These are phyloP conservation scores for Erpobdella octoculata DNA, from an alignment of 2,888 invertebrate species.

Conservation along the genomic window DNA sequence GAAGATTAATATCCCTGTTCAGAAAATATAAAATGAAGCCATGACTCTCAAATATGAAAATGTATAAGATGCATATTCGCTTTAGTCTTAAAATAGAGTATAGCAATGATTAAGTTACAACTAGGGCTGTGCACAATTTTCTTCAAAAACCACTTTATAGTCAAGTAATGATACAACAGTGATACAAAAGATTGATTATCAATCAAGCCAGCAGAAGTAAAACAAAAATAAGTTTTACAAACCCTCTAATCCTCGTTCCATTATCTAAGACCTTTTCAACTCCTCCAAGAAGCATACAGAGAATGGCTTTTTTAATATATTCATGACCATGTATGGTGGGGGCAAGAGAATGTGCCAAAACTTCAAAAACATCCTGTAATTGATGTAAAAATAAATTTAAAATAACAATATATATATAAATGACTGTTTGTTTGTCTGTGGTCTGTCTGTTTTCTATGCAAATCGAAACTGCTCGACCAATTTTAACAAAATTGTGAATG, in stretches of 20 bases:
- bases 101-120: no score
- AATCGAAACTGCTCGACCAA: no score
- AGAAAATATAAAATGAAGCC: no score
- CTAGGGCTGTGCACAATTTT: neutral
- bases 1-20: constrained; percentile 68
- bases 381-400: neutral
- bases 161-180: no score
- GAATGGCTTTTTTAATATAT: constrained; percentile 87
- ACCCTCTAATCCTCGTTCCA: constrained; percentile 55
- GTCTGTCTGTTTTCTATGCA: no score
- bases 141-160: no score
- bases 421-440: no score
- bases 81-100: no score
- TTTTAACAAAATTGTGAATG: no score
- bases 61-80: no score
- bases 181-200: neutral
- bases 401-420: no score
- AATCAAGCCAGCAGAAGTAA: neutral
- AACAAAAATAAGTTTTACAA: constrained; percentile 39
- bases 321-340: constrained; percentile 96
- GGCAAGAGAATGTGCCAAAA: constrained; percentile 81
- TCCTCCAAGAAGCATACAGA: constrained; percentile 87
- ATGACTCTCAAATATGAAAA: no score
- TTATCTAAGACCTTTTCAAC: constrained; percentile 77
- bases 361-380: constrained; percentile 71